Evolutionary conservation across 2,797 vertebrate species (phyloP), one percentile per base, ranked within the genome.

Genomic region (Pelobates cultripes): DNA sequence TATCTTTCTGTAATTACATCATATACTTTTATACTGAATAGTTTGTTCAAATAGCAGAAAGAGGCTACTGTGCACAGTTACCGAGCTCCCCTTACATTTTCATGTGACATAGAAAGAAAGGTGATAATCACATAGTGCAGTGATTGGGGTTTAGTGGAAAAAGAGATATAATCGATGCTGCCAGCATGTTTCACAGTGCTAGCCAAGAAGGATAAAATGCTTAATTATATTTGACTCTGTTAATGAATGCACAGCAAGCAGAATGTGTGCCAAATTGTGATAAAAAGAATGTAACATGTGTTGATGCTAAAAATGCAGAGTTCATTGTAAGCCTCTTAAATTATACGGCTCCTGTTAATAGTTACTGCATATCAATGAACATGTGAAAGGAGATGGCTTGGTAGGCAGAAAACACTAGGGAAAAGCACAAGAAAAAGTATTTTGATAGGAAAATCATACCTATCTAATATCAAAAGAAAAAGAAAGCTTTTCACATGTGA

Each of bases 211-310:
- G 63, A 83, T 73, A 69, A 47, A 73, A 73, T 78, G 40, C 77
- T 64, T 83, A 83, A 78, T 83, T 83, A 78, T 78, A 78, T 83
- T 73, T 78, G 81, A 83, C 81, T 78, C 51, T 78, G 81, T 74
- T 83, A 83, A 83, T 83, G 75, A 78, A 78, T 83, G 75, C 81
- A 78, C 81, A 83, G 81, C 81, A 78, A 83, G 75, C 70, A 78
- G 75, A 83, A 83, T 68, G 75, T 78, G 75, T 83, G 70, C 81
- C 80, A 82, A 82, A 73, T 77, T 82, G 69, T 82, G 80, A 82
- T 82, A 82, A 82, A 80, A 79, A 81, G 70, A 64, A 82, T 67
- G 53, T 77, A 68, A 72, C 76, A 82, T 73, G 80, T 82, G 80
- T 72, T 60, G 17, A 61, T 69, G 79, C 79, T 82, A 75, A 77